Evolutionary conservation across 2,797 vertebrate genomes (phyloP), one percentile per base, ranked within the genome.

Genomic region (Bufotes viridis): DNA sequence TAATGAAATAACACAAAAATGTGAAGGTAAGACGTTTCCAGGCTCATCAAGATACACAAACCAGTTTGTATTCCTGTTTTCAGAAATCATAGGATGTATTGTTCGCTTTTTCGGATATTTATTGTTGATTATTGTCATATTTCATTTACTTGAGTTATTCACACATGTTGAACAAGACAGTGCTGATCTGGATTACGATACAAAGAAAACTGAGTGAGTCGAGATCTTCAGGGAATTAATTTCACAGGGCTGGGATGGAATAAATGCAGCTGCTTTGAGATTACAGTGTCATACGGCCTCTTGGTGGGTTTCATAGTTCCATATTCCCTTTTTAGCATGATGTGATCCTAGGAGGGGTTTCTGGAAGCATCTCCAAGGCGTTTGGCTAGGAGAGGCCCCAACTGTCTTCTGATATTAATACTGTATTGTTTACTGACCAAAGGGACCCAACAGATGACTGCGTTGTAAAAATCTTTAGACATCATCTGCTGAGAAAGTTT

Each of bases 1-100:
- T 96, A 97, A 97, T 91, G 98, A 99, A 95, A 92, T 97, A 93
- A 96, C 97, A 90, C 98, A 99, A 94, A 99, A 99, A 96, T 99
- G 98, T 86, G 98, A 99, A 1, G 98, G 98, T 99, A 96, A 96
- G 95, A 92, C 90, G 87, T 92, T 91, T 82, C 18, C 15, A 80
- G 80, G 22, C 74, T 53, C 74, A 76, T 76, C 74, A 76, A 13
- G 42, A 76, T n/a, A 51, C 22, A 61, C 11, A 42, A 80, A 20
- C 7, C 78, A 17, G 55, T 24, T 57, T 12, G 22, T 72, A 51
- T 87, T 76, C 42, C 42, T 84, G 49, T 70, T 42, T 60, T 72
- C 18, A 2, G 69, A 76, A 76, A 18, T 29, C 34, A 49, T 76
- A n/a, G 51, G 12, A 78, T 53, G 22, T 78, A 12, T 55, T n/a